Evolutionary conservation across 2,113 vertebrate genomes (phyloP), one percentile per base, ranked within the genome.

Genomic region (Xiphophorus couchianus): DNA sequence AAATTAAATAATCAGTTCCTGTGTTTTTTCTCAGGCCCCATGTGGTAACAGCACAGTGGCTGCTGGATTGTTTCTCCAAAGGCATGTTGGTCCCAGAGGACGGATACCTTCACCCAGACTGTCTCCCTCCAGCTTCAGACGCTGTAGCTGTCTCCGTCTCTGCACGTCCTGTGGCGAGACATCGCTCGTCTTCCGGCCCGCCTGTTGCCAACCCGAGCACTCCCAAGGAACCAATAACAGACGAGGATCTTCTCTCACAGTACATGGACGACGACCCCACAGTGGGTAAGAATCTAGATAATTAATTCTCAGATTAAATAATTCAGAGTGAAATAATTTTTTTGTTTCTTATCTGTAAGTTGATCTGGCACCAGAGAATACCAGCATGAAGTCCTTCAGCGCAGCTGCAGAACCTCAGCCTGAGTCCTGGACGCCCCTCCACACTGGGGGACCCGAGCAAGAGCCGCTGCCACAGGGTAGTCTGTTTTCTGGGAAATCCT

Each of bases 191-290:
- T 30, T 61, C 86, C 2, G 85, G 74, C n/a, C 93, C 94, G 35
- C 94, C 88, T 33, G 88, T 82, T 1, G 42, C 82, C 65, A 86
- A 85, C 71, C 91, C 90, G 15, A 85, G 74, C 0, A 30, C 78
- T 11, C 77, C 37, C 29, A 86, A 69, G n/a, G 88, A 89, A 22
- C 90, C 90, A 30, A 90, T 90, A 58, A 90, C 94, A 44, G 95
- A 96, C 64, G 97, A 98, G 72, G 95, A 98, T 37, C 89, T 99
- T 39, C 95, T 99, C 0, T 97, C 96, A 62, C 97, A 98, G 5
- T 99, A 99, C 76, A 74, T 94, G 80, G 93, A 96, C 62, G 93
- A 94, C 67, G 93, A 95, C 66, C 89, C 93, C 39, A 92, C 95
- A 51, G 28, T 93, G 73, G 95, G 98, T 97, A 89, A 72, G 96